Evolutionary conservation across 2,888 invertebrate genomes (phyloP), one percentile per base, ranked within the genome.

Genomic region (Liposcelis brunnea): DNA sequence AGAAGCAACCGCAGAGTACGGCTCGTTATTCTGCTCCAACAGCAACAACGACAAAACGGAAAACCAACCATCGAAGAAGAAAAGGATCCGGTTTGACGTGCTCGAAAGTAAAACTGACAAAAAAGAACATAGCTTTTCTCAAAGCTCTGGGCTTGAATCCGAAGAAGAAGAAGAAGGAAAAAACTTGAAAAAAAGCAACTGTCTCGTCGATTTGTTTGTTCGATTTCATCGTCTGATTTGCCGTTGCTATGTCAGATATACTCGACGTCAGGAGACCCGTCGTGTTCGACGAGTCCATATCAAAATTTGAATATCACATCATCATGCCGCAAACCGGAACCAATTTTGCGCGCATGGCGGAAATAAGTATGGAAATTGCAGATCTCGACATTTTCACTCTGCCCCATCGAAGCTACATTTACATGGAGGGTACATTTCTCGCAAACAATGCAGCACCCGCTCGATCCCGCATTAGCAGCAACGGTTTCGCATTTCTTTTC

Each of bases 301-400:
- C 45, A 18, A 47, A 49, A 43, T 49, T 44, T 47, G 42, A 50
- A 33, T 19, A 46, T 31, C 35, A 48, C 37, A 21, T 45, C 15
- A 46, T 48, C 45, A 38, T 48, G 43, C 51, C 50, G 2, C 52
- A 47, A 34, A 44, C 48, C 8, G 43, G 47, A 8, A 32, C 49
- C 19, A 45, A 52, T 1, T 49, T 48, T 10, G 46, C 40, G 14
- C 48, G 50, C 32, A 50, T 42, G 18, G 50, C 51, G 42, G 49
- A 51, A 36, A 52, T 52, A 34, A 38, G 49, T 1, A 49, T 52
- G n/a, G 36, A 48, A 1, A 45, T 51, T 14, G 48, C 50, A 18
- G 44, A 50, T 37, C 43, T 48, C 31, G 50, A 52, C 12, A 16
- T 44, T 2, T 50, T 48, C n/a, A 33, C 50, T 8, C 10, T 51